These are phyloP conservation scores for Myripristis murdjan DNA, from an alignment of 2,797 vertebrate species.

Conservation along the genomic window DNA sequence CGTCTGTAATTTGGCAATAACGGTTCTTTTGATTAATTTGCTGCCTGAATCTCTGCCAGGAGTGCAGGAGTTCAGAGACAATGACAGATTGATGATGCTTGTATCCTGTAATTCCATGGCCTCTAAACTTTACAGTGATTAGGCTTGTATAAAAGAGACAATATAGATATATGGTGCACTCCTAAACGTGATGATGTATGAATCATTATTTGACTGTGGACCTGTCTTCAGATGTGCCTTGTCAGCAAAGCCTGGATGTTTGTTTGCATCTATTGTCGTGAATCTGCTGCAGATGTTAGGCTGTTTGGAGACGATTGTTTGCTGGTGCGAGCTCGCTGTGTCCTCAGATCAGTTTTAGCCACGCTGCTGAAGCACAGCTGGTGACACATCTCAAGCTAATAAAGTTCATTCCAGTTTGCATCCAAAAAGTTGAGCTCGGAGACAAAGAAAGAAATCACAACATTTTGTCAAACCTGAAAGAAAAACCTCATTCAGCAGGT, in stretches of 20 bases:
- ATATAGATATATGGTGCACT: constrained; percentile 53
- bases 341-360: constrained; percentile 56
- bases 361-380: constrained; percentile 58
- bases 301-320: constrained; percentile 13
- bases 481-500: constrained; percentile 63
- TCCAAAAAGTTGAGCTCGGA: constrained; percentile 33
- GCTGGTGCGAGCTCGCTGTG: constrained; percentile 34
- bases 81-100: constrained; percentile 79
- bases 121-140: constrained; percentile 74
- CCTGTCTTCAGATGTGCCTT: neutral
- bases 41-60: constrained; percentile 75
- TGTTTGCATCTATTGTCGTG: constrained; percentile 15
- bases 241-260: neutral
- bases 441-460: constrained; percentile 24
- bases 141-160: constrained; percentile 67
- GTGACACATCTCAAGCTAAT: constrained; percentile 54
- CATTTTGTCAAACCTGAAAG: constrained; percentile 49
- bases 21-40: constrained; percentile 83
- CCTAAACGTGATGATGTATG: constrained; percentile 51
- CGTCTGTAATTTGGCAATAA: constrained; percentile 85
- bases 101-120: constrained; percentile 68
- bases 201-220: constrained; percentile 29
- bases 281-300: constrained; percentile 34
- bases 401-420: constrained; percentile 45
- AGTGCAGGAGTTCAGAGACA: constrained; percentile 77